These are phyloP conservation scores for Jaculus jaculus DNA, from an alignment of 2,113 vertebrate species.

Conservation along the genomic window DNA sequence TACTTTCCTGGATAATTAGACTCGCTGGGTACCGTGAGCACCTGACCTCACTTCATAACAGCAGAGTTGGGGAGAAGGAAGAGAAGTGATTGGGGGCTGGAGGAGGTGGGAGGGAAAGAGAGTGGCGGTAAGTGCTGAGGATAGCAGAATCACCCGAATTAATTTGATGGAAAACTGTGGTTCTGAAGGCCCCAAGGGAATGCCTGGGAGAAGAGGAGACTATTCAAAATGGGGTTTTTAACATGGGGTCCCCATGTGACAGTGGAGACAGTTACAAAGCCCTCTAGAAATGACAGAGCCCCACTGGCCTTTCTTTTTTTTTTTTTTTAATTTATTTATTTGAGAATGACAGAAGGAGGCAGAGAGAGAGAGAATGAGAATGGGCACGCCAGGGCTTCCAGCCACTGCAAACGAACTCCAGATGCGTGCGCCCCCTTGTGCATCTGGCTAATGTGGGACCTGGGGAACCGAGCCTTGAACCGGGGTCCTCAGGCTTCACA, in stretches of 20 bases:
- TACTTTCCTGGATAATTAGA: slow-evolving; percentile 84
- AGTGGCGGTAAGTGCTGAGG: slow-evolving; percentile 61
- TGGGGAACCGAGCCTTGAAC: no score
- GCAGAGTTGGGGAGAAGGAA: slow-evolving; percentile 20
- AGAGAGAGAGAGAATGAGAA: no score
- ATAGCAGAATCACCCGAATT: slow-evolving; percentile 60
- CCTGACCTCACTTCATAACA: slow-evolving; percentile 78
- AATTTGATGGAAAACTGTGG: slow-evolving; percentile 34
- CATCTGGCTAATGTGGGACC: no score
- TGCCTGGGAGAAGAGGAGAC: neutral
- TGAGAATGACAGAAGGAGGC: no score
- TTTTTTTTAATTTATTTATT: no score
- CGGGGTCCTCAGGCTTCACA: no score
- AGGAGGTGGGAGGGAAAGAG: neutral
- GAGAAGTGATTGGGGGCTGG: neutral
- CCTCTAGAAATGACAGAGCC: neutral
- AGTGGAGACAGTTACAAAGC: neutral
- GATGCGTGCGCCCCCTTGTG: no score
- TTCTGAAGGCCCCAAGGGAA: neutral
- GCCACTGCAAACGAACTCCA: no score
- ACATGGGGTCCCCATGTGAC: accelerated
- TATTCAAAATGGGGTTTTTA: neutral
- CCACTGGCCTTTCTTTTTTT: neutral
- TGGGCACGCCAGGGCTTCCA: no score
- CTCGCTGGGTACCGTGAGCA: slow-evolving; percentile 72